These are phyloP conservation scores for Temnothorax curvispinosus DNA, from an alignment of 1,140 invertebrate genomes.

Conservation along the genomic window DNA sequence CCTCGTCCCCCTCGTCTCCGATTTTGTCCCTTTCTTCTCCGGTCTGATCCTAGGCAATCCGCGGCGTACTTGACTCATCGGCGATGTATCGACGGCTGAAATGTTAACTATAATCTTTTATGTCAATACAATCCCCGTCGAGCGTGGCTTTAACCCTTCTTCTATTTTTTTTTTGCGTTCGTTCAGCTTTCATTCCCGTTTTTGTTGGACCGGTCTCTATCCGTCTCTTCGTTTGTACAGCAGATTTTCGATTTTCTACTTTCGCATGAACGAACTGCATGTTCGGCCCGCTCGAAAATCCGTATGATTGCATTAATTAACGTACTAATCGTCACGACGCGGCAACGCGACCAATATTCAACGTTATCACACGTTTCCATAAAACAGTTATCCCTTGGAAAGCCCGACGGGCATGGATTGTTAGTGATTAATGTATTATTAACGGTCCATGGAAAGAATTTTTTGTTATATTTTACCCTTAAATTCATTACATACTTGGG, in stretches of 20 bases:
- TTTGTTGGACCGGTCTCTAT: conserved; percentile 9
- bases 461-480: no score
- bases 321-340: conserved; percentile 40
- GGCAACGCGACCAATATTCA: conserved; percentile 28
- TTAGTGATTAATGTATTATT: conserved; percentile 68
- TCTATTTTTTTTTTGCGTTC: not conserved
- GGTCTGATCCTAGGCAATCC: conserved; percentile 51
- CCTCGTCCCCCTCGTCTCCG: conserved; percentile 18
- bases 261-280: not conserved
- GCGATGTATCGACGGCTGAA: conserved; percentile 69
- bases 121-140: conserved; percentile 63
- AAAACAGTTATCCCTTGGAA: conserved; percentile 55
- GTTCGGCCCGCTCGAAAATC: conserved; percentile 23
- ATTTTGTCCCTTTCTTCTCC: conserved; percentile 40
- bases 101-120: conserved; percentile 73
- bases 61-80: conserved; percentile 58
- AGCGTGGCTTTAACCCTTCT: not conserved
- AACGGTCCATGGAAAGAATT: not conserved
- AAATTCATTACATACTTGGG: no score
- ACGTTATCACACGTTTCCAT: conserved; percentile 42
- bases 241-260: conserved; percentile 55
- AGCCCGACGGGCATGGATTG: conserved; percentile 27
- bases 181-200: conserved; percentile 3
- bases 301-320: conserved; percentile 62
- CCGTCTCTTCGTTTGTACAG: conserved; percentile 46